Evolutionary conservation across 2,113 vertebrate genomes (phyloP).

Genomic region (Mesitornis unicolor): DNA sequence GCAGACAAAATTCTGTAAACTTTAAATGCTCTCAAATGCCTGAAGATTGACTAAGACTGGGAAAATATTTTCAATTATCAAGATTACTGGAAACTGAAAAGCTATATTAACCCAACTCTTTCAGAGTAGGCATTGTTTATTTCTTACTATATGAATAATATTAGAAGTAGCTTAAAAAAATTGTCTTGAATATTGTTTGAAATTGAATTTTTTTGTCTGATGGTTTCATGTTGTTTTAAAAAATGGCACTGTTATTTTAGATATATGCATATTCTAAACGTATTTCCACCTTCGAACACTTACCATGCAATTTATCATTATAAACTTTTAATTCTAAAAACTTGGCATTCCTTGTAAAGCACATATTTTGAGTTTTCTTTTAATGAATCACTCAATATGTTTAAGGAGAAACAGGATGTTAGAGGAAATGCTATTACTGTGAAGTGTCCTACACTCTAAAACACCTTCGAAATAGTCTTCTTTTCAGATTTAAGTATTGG

Average conservation of each 20-base stretch:
- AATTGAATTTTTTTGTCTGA: not conserved
- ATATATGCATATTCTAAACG: not conserved
- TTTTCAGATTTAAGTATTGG: not conserved
- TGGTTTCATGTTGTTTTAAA: not conserved
- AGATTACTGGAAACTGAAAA: not conserved
- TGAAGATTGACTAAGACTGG: not conserved
- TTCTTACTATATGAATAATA: not conserved
- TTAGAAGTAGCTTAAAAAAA: not conserved
- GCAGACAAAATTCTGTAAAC: not conserved
- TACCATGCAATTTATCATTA: not conserved
- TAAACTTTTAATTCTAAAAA: not conserved
- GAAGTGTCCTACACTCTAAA: not conserved
- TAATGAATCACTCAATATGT: not conserved
- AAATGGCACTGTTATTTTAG: not conserved
- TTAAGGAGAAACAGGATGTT: not conserved
- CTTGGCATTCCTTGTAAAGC: not conserved
- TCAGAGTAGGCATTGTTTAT: not conserved
- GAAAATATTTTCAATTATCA: not conserved
- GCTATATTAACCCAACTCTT: not conserved
- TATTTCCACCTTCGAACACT: not conserved
- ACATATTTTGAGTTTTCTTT: not conserved
- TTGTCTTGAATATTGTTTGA: not conserved
- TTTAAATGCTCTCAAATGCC: not conserved
- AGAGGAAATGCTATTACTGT: not conserved
- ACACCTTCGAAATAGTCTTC: accelerated